Percentiles rank a stretch among this genome's conserved stretches.
phyloP scores from a whole-genome alignment of 2,113 vertebrate genomes.

The Elachura formosa region DNA sequence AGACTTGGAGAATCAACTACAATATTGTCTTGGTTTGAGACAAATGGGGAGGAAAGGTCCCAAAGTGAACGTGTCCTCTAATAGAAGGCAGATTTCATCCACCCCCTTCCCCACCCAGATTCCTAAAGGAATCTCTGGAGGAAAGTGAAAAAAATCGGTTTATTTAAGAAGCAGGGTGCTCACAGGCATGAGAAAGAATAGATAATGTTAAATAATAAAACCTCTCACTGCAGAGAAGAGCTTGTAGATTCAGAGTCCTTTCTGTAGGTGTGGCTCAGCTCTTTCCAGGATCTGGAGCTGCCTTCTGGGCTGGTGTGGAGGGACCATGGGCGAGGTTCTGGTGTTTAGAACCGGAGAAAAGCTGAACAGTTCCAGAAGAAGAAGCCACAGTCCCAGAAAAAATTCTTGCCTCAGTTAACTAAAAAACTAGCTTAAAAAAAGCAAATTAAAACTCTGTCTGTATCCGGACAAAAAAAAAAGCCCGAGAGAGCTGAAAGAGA shows the following conservation, averaged over 20 bases:
- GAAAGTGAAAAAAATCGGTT: not conserved
- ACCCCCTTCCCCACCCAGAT: not conserved
- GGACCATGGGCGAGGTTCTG: rapidly evolving
- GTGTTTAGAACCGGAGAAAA: rapidly evolving
- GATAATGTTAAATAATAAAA: not conserved
- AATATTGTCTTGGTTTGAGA: not conserved
- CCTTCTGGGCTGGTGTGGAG: rapidly evolving
- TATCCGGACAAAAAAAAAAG: rapidly evolving
- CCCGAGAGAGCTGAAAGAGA: not conserved
- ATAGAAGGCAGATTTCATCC: not conserved
- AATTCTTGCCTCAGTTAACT: not conserved
- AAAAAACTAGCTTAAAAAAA: not conserved
- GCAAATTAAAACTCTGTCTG: too few species aligned
- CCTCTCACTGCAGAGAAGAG: rapidly evolving
- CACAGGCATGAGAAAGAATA: not conserved
- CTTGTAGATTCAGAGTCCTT: not conserved
- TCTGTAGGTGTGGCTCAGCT: not conserved
- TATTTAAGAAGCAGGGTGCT: not conserved
- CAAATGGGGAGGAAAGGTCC: not conserved
- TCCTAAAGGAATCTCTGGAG: not conserved
- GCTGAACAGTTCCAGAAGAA: not conserved
- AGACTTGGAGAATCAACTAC: not conserved
- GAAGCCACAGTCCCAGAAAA: not conserved
- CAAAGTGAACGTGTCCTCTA: not conserved
- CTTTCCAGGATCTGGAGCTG: not conserved